These are phyloP conservation scores for Ascidia mentula DNA, from an alignment of 23 tunicate species.

Conservation along the genomic window DNA sequence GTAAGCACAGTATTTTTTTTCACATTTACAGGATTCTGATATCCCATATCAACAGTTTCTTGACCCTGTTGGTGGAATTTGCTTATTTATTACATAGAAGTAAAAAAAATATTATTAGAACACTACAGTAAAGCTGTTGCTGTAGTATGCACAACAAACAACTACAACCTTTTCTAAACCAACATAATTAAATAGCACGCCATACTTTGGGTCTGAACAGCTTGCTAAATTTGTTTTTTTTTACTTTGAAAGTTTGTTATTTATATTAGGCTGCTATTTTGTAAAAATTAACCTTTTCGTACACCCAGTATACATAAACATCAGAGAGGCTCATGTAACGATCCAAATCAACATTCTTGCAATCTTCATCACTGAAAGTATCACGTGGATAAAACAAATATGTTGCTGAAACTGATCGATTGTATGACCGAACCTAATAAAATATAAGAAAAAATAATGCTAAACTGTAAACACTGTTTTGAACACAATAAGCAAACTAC, in stretches of 20 bases:
- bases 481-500: too few species aligned
- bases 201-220: background rate
- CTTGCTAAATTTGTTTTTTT: too few species aligned
- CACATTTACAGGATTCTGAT: constrained; percentile 46
- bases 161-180: background rate
- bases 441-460: background rate
- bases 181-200: background rate
- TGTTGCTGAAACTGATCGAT: constrained; percentile 76
- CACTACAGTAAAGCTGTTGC: too few species aligned
- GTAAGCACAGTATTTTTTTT: background rate
- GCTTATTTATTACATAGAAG: too few species aligned
- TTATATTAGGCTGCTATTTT: too few species aligned
- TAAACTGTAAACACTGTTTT: too few species aligned
- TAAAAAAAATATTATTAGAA: too few species aligned
- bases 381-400: constrained; percentile 61
- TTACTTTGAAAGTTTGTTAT: too few species aligned
- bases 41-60: constrained; percentile 93
- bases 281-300: constrained; percentile 38
- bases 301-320: constrained; percentile 66
- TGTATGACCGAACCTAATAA: constrained; percentile 76
- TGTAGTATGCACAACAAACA: too few species aligned
- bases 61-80: constrained; percentile 77
- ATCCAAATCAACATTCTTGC: constrained; percentile 53
- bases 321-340: constrained; percentile 45
- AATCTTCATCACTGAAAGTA: constrained; percentile 69